Percentiles rank a stretch among this genome's conserved stretches.
These are phyloP conservation scores for Oreochromis grahami DNA, from an alignment of 2,797 vertebrate genomes.

Conservation along the genomic window DNA sequence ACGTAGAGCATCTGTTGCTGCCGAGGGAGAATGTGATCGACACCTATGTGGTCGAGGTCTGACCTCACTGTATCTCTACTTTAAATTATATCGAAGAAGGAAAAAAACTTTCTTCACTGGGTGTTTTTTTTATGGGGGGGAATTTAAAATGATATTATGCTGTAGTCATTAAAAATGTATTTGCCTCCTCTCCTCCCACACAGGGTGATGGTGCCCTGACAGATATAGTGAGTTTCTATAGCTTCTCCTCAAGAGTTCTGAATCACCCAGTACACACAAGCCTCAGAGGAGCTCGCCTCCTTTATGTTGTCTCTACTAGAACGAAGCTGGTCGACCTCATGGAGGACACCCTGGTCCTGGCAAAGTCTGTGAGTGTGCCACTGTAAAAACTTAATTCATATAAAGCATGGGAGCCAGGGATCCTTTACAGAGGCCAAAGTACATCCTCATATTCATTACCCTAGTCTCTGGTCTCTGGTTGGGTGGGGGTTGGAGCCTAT, in stretches of 20 bases:
- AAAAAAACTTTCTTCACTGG: rapidly evolving
- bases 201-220: conserved; percentile 83
- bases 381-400: neutral
- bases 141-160: neutral
- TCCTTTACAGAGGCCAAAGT: neutral
- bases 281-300: conserved; percentile 87
- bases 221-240: conserved; percentile 91
- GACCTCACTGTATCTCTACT: neutral
- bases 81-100: neutral
- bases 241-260: conserved; percentile 84
- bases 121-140: neutral
- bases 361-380: conserved; percentile 84
- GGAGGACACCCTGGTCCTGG: conserved; percentile 86
- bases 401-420: neutral
- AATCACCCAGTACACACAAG: conserved; percentile 86
- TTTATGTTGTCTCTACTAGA: conserved; percentile 82
- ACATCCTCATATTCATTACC: neutral
- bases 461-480: neutral
- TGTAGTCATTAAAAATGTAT: neutral
- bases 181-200: neutral
- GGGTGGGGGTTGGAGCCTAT: neutral
- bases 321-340: conserved; percentile 84
- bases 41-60: conserved; percentile 92
- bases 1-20: conserved; percentile 90
- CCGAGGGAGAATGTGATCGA: conserved; percentile 89